A percentile compares a stretch with the other conserved stretches of the same genome.
These are phyloP conservation scores for Chelidonichthys spinosus DNA, from an alignment of 2,797 vertebrate species.

Conservation along the genomic window DNA sequence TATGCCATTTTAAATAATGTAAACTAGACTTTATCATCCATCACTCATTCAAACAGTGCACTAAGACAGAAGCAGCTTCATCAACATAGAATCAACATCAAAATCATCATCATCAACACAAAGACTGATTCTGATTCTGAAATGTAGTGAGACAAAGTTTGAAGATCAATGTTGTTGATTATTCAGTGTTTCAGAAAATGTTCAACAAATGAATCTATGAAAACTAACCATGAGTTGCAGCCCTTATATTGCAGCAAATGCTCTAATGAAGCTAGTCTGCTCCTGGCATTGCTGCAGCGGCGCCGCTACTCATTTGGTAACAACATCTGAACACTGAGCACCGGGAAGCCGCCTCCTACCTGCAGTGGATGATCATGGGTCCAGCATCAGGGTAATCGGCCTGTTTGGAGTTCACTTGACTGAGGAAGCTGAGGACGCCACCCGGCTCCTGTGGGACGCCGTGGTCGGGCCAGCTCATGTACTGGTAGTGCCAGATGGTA, in stretches of 20 bases:
- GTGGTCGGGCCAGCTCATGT: conserved; percentile 97
- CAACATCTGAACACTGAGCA: background rate
- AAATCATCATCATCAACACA: background rate
- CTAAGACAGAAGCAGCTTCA: background rate
- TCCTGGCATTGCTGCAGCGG: background rate
- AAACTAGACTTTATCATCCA: background rate
- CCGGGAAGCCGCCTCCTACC: conserved; percentile 77
- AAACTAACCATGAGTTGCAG: background rate
- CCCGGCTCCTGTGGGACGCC: conserved; percentile 93
- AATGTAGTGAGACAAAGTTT: too few species aligned
- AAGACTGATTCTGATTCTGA: too few species aligned
- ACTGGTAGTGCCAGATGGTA: conserved; percentile 94
- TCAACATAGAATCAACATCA: background rate
- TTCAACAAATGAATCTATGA: background rate
- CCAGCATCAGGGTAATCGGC: conserved; percentile 82
- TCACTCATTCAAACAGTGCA: background rate
- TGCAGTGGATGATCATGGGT: conserved; percentile 96
- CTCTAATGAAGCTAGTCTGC: background rate
- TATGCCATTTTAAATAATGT: background rate
- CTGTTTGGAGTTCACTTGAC: conserved; percentile 92
- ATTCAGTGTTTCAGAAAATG: background rate
- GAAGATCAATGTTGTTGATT: background rate
- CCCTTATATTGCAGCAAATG: background rate
- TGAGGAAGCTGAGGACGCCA: conserved; percentile 93
- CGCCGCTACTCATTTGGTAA: background rate